phyloP scores from a whole-genome alignment of 1,140 invertebrate genomes.

The Cotesia vestalis region DNA sequence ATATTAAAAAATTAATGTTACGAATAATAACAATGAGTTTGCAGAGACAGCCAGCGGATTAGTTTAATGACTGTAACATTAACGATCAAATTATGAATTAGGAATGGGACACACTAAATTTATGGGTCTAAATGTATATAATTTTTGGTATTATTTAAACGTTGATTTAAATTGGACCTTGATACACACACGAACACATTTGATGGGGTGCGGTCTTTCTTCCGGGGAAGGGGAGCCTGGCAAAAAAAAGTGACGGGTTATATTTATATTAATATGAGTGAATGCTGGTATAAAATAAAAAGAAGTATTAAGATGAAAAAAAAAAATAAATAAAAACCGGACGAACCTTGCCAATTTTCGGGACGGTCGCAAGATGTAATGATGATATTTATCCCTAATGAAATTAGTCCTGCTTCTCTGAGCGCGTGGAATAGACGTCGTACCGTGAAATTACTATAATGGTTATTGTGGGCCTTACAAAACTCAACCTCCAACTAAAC shows the following conservation, averaged over 20 bases:
- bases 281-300: constrained; percentile 16
- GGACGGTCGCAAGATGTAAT: constrained; percentile 57
- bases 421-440: constrained; percentile 54
- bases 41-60: no score
- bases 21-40: no score
- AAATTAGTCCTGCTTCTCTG: constrained; percentile 57
- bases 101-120: no score
- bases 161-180: constrained; percentile 15
- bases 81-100: no score
- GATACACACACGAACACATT: not conserved
- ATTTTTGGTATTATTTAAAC: not conserved
- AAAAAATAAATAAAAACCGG: constrained; percentile 21
- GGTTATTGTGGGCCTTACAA: constrained; percentile 39
- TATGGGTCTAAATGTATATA: not conserved
- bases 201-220: constrained; percentile 23
- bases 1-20: no score
- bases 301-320: not conserved
- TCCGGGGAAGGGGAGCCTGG: constrained; percentile 15
- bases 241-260: not conserved
- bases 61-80: no score
- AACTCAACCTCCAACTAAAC: constrained; percentile 34
- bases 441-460: constrained; percentile 61
- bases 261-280: not conserved
- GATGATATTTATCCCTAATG: constrained; percentile 63
- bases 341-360: constrained; percentile 49